Conservation (phyloP, 2,888 invertebrate genomes). For the Temnothorax rugatulus region DNA sequence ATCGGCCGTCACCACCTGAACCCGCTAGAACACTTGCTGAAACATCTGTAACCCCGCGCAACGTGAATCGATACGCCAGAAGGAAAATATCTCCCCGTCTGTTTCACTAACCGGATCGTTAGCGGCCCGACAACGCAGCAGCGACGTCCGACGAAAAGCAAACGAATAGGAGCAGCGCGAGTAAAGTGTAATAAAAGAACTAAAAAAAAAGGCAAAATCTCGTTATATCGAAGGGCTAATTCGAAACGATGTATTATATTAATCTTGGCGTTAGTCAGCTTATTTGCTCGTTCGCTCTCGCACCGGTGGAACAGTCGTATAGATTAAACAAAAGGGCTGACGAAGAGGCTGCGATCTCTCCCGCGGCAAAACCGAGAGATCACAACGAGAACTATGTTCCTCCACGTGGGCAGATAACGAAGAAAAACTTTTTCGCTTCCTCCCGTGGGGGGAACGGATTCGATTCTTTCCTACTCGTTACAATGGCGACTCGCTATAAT, state of each 20-base stretch:
- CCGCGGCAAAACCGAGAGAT: slow-evolving; percentile 42
- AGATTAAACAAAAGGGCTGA: slow-evolving; percentile 52
- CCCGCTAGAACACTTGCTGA: slow-evolving; percentile 60
- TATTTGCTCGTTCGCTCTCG: slow-evolving; percentile 35
- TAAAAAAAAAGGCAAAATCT: slow-evolving; percentile 26
- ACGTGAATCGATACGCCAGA: slow-evolving; percentile 48
- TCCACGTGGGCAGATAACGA: slow-evolving; percentile 53
- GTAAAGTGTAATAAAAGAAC: slow-evolving; percentile 3
- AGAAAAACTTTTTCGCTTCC: slow-evolving; percentile 61
- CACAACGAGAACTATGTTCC: neutral
- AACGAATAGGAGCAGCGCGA: slow-evolving; percentile 23
- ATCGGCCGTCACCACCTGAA: slow-evolving; percentile 71
- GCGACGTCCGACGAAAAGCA: slow-evolving; percentile 24
- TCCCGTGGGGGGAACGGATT: slow-evolving; percentile 16
- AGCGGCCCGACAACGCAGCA: neutral
- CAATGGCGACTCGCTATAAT: slow-evolving; percentile 79
- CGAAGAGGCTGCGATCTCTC: slow-evolving; percentile 27
- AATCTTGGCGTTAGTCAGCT: slow-evolving; percentile 52
- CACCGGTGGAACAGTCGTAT: slow-evolving; percentile 37
- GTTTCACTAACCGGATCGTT: slow-evolving; percentile 36
- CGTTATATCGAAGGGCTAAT: slow-evolving; percentile 48
- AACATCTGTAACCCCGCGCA: slow-evolving; percentile 65
- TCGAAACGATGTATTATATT: slow-evolving; percentile 54
- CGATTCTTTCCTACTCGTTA: slow-evolving; percentile 55
- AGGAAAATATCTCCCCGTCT: slow-evolving; percentile 45